phyloP scores from a whole-genome alignment of 2,888 invertebrate genomes.

The Lysandra coridon region DNA sequence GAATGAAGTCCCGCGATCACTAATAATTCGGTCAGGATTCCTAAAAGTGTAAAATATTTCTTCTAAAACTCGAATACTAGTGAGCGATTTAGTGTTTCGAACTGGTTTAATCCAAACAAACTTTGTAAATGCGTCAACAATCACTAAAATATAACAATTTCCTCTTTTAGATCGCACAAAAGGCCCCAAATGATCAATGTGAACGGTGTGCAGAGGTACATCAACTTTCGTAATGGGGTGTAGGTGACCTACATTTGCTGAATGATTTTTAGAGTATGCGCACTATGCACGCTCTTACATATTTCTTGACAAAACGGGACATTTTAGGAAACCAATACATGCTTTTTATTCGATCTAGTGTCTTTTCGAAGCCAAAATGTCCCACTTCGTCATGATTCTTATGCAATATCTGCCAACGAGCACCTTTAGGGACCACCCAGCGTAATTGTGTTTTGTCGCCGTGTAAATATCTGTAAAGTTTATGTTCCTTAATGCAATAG shows the following conservation, averaged over 20 bases:
- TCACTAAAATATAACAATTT: no score
- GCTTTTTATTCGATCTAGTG: slow-evolving; percentile 45
- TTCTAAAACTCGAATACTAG: slow-evolving; percentile 32
- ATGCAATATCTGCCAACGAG: slow-evolving; percentile 48
- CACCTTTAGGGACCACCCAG: slow-evolving; percentile 49
- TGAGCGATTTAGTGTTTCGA: slow-evolving; percentile 36
- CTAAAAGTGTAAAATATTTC: slow-evolving; percentile 38
- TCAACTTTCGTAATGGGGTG: not conserved
- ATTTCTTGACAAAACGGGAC: slow-evolving; percentile 36
- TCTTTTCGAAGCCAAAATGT: slow-evolving; percentile 39
- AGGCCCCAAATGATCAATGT: not conserved
- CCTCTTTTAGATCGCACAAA: no score
- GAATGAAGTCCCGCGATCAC: no score
- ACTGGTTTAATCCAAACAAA: slow-evolving; percentile 42
- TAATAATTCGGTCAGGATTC: slow-evolving; percentile 35
- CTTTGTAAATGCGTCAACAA: no score
- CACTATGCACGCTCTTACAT: slow-evolving; percentile 47
- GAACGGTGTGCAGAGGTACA: slow-evolving; percentile 32
- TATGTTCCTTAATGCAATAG: slow-evolving; percentile 39
- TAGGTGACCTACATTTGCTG: not conserved
- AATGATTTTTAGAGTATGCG: slow-evolving; percentile 42
- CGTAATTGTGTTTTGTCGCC: slow-evolving; percentile 33
- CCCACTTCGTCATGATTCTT: slow-evolving; percentile 54
- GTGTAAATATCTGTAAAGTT: slow-evolving; percentile 35
- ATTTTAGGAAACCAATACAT: slow-evolving; percentile 61